Conservation (phyloP, 1,140 invertebrate species). For the Centruroides sculpturatus region DNA sequence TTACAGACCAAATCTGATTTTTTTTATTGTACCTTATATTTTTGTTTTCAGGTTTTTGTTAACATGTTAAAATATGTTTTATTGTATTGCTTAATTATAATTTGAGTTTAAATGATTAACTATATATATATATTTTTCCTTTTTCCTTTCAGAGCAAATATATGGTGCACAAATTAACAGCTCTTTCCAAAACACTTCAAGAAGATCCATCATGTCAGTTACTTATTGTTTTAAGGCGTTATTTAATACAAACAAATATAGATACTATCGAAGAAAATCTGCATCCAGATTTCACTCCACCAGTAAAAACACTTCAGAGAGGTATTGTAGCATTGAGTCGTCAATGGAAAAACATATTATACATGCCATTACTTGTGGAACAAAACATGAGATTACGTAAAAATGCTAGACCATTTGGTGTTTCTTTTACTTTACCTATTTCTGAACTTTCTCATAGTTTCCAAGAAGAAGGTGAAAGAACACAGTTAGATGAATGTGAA, state of each 20-base stretch:
- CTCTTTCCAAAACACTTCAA: slow-evolving; percentile 75
- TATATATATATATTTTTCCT: too few relatives aligned
- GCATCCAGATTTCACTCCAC: slow-evolving; percentile 63
- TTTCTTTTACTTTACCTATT: slow-evolving; percentile 71
- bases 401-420: slow-evolving; percentile 61
- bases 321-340: slow-evolving; percentile 81
- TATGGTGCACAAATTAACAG: slow-evolving; percentile 52
- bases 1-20: too few relatives aligned
- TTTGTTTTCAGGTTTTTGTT: too few relatives aligned
- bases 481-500: slow-evolving; percentile 40
- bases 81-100: too few relatives aligned
- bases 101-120: too few relatives aligned
- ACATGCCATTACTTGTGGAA: slow-evolving; percentile 78
- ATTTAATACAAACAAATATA: slow-evolving; percentile 58
- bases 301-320: slow-evolving; percentile 71
- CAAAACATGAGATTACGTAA: slow-evolving; percentile 58
- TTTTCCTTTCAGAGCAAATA: slow-evolving; percentile 59
- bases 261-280: slow-evolving; percentile 66
- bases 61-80: too few relatives aligned
- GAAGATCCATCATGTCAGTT: slow-evolving; percentile 93
- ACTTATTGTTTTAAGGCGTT: slow-evolving; percentile 72
- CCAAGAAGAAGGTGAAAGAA: slow-evolving; percentile 26
- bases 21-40: too few relatives aligned
- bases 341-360: slow-evolving; percentile 93
- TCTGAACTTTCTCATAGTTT: slow-evolving; percentile 48